Evolutionary conservation across 1,140 invertebrate species (phyloP), one percentile per base, ranked within the genome.

Genomic region (Cotesia vestalis): DNA sequence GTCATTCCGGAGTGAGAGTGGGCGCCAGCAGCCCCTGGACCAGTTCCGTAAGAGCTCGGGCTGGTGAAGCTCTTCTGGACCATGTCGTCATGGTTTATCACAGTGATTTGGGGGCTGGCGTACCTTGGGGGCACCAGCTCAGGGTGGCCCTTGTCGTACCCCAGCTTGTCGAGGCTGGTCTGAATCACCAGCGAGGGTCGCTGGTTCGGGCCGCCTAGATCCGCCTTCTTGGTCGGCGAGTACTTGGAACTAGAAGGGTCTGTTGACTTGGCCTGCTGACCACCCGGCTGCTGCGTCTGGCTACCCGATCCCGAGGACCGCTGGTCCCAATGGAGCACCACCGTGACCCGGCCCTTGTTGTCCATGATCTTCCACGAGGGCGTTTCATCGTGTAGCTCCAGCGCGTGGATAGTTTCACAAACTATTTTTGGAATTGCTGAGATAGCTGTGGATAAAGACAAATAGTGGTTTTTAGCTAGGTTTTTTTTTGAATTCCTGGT

Each of bases 361-460:
- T 97, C 95, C 94, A 96, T 96, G 89, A 97, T 96, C 88, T 96
- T 96, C 95, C 95, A 97, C 87, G 95, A 96, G 78, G 95, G 95
- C 81, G 94, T 95, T 87, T 96, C 95, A 94, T 96, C 94, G 88
- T 96, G 95, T 80, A 97, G 88, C 86, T 96, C 95, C 88, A 97
- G 88, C 71, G 94, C 94, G 89, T 96, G 94, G 80, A 97, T 96
- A 79, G 95, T 96, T 88, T 97, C 96, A 91, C 95, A 97, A 84
- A 97, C 95, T 90, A 97, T 97, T 89, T 95, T 95, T 77, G 96
- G 96, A 78, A 97, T 97, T 78, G 95, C 95, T 84, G 94, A 95
- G 89, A 97, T 95, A 75, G 95, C 95, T 95, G 88, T n/a, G 87
- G 27, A 27, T 27, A 87, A 73, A 59, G 46, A 72, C 17, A 64